Base-by-base conservation (phyloP, 1,140 invertebrate genomes). In the Ylistrum balloti region DNA sequence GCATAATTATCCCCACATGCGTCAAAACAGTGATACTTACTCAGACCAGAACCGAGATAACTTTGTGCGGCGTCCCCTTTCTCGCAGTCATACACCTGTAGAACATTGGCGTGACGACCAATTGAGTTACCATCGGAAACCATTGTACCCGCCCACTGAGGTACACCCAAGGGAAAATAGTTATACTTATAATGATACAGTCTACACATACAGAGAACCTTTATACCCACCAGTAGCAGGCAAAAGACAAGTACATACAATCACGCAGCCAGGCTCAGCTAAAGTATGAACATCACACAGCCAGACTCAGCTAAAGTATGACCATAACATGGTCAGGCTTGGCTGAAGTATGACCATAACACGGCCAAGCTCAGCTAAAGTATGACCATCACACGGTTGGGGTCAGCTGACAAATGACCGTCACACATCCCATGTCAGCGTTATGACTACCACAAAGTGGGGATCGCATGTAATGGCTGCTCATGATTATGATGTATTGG, bases 151-250 rank as follows among this genome's bases (percentile, higher is more conserved):
- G 86, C 89, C 88, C n/a, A 85, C 91, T 85, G 85, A 85, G 20
- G 22, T 28, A 74, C 56, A 74, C 56, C 56, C 22, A 22, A 74
- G 22, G 11, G 56, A 74, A 5, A 86, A 88, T 87, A 86, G 33
- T 28, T 45, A 56, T 33, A 56, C 87, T 34, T 90, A 90, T 85
- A 88, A 89, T 32, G 91, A 92, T 41, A 41, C 85, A 32, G 86
- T 90, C n/a, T 92, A 88, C 89, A 86, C 91, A n/a, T 90, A 92
- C 28, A 92, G 89, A 86, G 91, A 92, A 32, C 91, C 91, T 32
- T 38, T 92, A 11, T 92, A 92, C 45, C 88, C 91, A 5, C 85
- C 91, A n/a, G 88, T 92, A 38, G 91, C 91, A 45, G 91, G 91
- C 22, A 92, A 90, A 85, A 86, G 91, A 45, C 86, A 85, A 33